Evolutionary conservation across 2,888 invertebrate genomes (phyloP).

Genomic region (Zootermopsis nevadensis): DNA sequence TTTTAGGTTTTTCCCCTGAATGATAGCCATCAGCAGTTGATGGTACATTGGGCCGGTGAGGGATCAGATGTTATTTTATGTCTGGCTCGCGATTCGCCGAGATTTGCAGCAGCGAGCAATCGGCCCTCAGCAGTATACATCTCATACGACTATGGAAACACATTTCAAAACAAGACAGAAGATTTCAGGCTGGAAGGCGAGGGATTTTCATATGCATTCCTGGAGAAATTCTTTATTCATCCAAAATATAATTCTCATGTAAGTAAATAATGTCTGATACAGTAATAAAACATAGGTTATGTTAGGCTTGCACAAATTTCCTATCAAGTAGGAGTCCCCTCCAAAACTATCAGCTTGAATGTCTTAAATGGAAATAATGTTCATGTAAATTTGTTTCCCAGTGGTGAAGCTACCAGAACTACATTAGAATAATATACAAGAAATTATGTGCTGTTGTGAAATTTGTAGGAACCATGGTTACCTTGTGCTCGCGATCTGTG

Average conservation of each 20-base stretch:
- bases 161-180: slow-evolving; percentile 79
- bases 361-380: no score
- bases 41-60: slow-evolving; percentile 94
- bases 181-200: slow-evolving; percentile 70
- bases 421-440: no score
- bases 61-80: slow-evolving; percentile 89
- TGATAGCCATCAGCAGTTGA: slow-evolving; percentile 88
- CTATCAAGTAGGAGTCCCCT: no score
- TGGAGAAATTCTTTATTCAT: slow-evolving; percentile 89
- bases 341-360: no score
- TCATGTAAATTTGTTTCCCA: no score
- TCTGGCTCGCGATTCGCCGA: slow-evolving; percentile 79
- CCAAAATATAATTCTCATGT: slow-evolving; percentile 83
- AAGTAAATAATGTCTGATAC: slow-evolving; percentile 65
- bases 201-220: slow-evolving; percentile 70
- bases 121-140: slow-evolving; percentile 81
- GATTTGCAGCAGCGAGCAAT: slow-evolving; percentile 51
- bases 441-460: no score
- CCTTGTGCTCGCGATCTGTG: no score
- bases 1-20: slow-evolving; percentile 80
- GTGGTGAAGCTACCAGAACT: no score
- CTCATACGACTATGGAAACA: slow-evolving; percentile 88
- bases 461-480: no score
- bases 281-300: neutral
- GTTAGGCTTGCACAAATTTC: no score